Base-by-base conservation (phyloP, 2,888 invertebrate species). In the Luperina testacea region DNA sequence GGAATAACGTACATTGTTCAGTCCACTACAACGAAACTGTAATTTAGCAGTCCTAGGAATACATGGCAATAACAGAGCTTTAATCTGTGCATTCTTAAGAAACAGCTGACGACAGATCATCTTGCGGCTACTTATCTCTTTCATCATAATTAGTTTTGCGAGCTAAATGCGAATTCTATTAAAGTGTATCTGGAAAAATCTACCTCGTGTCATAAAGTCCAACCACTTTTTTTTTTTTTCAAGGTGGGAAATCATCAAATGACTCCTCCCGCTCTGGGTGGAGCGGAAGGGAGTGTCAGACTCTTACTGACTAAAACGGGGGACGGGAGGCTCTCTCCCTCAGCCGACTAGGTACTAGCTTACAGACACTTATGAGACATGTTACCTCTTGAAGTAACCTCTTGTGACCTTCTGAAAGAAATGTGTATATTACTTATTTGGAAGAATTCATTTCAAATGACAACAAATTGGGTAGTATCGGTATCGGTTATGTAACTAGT, bases 11-110 rank as follows among this genome's bases (percentile, higher is more conserved):
- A 85, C 76, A 80, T 68, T 74, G 68, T 72, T 57, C 65, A 63
- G 59, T 63, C 24, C 61, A 27, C 20, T 80, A 70, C 38, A 27
- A 68, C 61, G 85, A 84, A 84, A 64, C 61, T 24, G 20, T 68
- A 72, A 76, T 80, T 70, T 75, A 61, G 68, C 27, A 48, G 59
- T 84, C 57, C 85, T 64, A 68, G 67, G 88, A 84, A 84, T 32
- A 45, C 70, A 80, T 27, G 42, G n/a, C 24, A 11, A 59, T 45
- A 57, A 63, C 13, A 65, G 9, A 38, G 64, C 15, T 83, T 72
- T 61, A 63, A 9, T 61, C 5, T 24, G 27, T 51, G 32, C 51
- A 24, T 80, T 84, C 70, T 59, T 53, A 32, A 48, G 64, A 85
- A 80, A 42, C 42, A n/a, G 42, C 69, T 57, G 69, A 65, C 17